A percentile compares a stretch with the other conserved stretches of the same genome.
phyloP scores from a whole-genome alignment of 2,113 vertebrate genomes.

The Callipepla californica region DNA sequence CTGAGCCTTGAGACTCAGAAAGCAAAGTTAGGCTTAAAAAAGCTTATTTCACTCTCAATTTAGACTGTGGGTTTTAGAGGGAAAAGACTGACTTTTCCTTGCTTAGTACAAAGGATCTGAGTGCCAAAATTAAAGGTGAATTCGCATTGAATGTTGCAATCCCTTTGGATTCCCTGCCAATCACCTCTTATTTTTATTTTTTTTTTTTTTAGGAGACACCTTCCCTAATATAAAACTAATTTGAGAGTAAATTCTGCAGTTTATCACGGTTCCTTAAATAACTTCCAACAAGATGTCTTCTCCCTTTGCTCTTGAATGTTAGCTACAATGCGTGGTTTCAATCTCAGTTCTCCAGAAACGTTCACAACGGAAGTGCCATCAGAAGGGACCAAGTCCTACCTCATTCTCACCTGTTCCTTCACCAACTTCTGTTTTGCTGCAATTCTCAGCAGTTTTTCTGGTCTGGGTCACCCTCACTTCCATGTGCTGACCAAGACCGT shows the following conservation, averaged over 20 bases:
- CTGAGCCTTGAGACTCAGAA: background rate
- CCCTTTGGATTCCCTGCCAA: background rate
- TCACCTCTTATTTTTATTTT: accelerated
- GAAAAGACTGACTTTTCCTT: background rate
- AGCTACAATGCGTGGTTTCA: background rate
- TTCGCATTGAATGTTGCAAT: accelerated
- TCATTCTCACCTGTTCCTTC: slow-evolving; percentile 36
- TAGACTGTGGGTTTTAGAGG: background rate
- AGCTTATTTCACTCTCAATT: background rate
- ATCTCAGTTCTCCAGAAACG: background rate
- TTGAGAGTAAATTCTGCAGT: background rate
- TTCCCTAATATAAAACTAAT: background rate
- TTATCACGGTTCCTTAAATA: background rate
- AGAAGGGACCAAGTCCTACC: background rate
- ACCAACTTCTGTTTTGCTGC: background rate
- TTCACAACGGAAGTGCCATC: background rate
- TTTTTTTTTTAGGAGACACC: background rate
- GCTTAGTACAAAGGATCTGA: background rate
- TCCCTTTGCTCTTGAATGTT: background rate
- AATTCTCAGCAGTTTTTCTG: background rate
- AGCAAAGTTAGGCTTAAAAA: background rate
- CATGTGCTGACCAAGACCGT: background rate
- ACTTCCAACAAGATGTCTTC: background rate
- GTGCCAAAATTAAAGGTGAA: background rate
- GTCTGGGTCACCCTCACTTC: background rate